These are phyloP conservation scores for Miniopterus natalensis DNA, from an alignment of 2,113 vertebrate species.

Conservation along the genomic window DNA sequence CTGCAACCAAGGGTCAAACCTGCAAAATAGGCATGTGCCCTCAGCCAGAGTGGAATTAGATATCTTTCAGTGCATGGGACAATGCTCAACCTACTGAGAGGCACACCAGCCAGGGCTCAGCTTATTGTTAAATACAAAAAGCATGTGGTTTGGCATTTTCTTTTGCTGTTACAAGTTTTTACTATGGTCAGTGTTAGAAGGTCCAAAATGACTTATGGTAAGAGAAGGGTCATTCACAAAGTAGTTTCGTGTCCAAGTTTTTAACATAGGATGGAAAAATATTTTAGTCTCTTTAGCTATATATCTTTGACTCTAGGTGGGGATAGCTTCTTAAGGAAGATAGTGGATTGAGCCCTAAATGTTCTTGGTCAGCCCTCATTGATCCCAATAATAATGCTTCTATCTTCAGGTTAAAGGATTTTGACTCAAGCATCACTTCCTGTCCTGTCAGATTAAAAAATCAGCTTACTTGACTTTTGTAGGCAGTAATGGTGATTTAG, in stretches of 20 bases:
- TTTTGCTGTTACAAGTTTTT: background rate
- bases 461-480: background rate
- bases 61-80: too few relatives aligned
- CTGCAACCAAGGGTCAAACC: too few relatives aligned
- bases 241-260: background rate
- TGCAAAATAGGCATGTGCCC: too few relatives aligned
- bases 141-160: background rate
- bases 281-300: background rate
- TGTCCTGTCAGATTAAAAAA: background rate
- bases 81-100: too few relatives aligned
- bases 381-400: background rate
- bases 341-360: background rate
- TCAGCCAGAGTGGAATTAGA: too few relatives aligned
- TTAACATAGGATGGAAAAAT: background rate
- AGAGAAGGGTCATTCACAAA: background rate
- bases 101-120: too few relatives aligned
- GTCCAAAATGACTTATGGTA: background rate
- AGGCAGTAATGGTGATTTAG: background rate
- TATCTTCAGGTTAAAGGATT: background rate
- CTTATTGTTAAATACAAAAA: background rate
- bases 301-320: background rate
- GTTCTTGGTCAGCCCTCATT: background rate
- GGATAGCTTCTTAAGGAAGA: background rate
- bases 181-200: background rate
- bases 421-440: background rate